A percentile compares a stretch with the other conserved stretches of the same genome.
Conservation (phyloP, 23 tunicate species). For the Clavelina lepadiformis region DNA sequence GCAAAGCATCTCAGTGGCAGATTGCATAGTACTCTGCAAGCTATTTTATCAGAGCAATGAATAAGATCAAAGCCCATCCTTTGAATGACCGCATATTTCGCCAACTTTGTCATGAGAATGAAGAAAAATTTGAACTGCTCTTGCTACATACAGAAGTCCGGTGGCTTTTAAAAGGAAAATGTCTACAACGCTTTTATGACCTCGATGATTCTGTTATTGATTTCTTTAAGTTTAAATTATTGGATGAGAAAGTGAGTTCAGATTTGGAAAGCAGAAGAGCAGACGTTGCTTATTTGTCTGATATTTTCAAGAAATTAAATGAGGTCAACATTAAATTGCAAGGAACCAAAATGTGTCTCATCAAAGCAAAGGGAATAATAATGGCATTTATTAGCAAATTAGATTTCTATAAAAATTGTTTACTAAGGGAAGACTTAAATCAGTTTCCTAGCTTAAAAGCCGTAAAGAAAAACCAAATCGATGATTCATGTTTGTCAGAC, state of each 20-base stretch:
- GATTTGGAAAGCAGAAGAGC: too few relatives aligned
- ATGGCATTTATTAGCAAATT: too few relatives aligned
- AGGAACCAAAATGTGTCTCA: constrained; percentile 14
- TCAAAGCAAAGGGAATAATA: constrained; percentile 13
- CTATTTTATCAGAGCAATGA: constrained; percentile 23
- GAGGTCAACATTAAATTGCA: too few relatives aligned
- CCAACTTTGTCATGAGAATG: constrained; percentile 25
- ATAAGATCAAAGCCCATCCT: constrained; percentile 36
- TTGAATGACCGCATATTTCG: constrained; percentile 20
- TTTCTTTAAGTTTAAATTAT: too few relatives aligned
- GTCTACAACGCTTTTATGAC: constrained; percentile 30
- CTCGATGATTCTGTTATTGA: constrained; percentile 43
- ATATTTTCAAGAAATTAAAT: too few relatives aligned
- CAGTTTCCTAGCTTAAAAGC: constrained; percentile 15
- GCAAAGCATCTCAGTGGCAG: constrained; percentile 43
- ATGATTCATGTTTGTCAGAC: constrained; percentile 15
- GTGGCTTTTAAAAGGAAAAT: constrained; percentile 38
- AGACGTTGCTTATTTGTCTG: too few relatives aligned
- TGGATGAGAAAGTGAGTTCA: too few relatives aligned
- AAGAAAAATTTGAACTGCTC: constrained; percentile 37
- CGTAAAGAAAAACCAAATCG: constrained; percentile 6
- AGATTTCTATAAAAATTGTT: constrained; percentile 12
- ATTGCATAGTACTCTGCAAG: constrained; percentile 17
- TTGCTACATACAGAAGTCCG: constrained; percentile 33
- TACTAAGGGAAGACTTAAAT: constrained; percentile 11